Conservation (phyloP, 2,888 invertebrate species). For the Apotomis turbidana region DNA sequence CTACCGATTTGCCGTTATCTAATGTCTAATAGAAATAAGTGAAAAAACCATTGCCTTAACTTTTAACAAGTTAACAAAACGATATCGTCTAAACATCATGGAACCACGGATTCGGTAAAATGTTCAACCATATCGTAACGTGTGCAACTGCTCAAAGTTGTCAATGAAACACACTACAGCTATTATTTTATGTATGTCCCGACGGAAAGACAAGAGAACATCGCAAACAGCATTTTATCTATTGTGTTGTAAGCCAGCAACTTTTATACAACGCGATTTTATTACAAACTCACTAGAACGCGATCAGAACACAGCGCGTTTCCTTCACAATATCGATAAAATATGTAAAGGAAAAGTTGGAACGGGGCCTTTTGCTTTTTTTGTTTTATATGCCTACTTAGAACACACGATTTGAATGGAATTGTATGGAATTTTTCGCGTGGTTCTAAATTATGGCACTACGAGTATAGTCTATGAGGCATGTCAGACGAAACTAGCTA, state of each 20-base stretch:
- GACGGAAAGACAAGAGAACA: conserved; percentile 33
- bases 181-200: conserved; percentile 20
- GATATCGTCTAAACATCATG: neutral
- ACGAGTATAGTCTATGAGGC: too few relatives aligned
- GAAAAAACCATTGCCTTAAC: too few relatives aligned
- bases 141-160: conserved; percentile 25
- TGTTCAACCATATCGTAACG: neutral
- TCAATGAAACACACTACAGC: conserved; percentile 17
- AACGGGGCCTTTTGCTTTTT: too few relatives aligned
- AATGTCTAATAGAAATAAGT: too few relatives aligned
- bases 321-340: neutral
- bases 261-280: conserved; percentile 20
- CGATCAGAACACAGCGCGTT: neutral
- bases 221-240: conserved; percentile 19
- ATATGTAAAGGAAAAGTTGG: too few relatives aligned
- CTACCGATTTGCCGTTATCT: too few relatives aligned
- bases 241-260: conserved; percentile 23
- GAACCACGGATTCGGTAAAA: conserved; percentile 5
- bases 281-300: conserved; percentile 6
- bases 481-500: too few relatives aligned
- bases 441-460: too few relatives aligned
- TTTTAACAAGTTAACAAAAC: neutral
- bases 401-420: too few relatives aligned
- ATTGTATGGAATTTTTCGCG: too few relatives aligned
- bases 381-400: too few relatives aligned